Base-by-base conservation (phyloP, 2,888 invertebrate genomes). In the Drosophila limbata region DNA sequence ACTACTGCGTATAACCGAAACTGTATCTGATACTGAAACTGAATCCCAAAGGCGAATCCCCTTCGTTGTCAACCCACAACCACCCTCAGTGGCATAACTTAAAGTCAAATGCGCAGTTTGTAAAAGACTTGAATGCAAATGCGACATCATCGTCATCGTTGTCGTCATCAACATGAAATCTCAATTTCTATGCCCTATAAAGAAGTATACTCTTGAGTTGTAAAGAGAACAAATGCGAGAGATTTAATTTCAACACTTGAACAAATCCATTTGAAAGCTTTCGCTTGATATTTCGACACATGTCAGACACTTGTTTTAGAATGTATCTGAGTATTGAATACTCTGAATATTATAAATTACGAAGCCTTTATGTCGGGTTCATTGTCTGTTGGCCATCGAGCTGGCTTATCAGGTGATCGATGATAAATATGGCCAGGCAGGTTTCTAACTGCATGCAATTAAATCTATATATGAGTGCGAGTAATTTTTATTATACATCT, bases 321-420 rank as follows among this genome's bases (percentile, higher is more conserved):
- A 55, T 51, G 31, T 19, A 42, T 47, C 48, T 35, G 44, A 45
- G 44, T 45, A 45, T 33, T 51, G 4, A 13, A 25, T 52, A 31
- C 47, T 15, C 47, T 10, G 31, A 11, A 11, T 50, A 33, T 50
- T 50, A 50, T 33, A 19, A 42, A 42, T 42, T 42, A 3, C 21
- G 28, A 17, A 64, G 63, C 37, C 48, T 59, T 50, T 61, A 11
- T 53, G 17, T 37, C 37, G 3, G 17, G 33, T 69, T 73, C 45
- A 59, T 40, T 62, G 69, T 39, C 31, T 61, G 68, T 40, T 45
- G 40, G 33, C 35, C 33, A 39, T 52, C 15, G 35, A 11, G 39
- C 60, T 31, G 28, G 62, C 67, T 77, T 88, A 83, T 88, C 87
- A 57, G 67, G n/a, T 71, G 73, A 77, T 77, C 78, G 71, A 64